Evolutionary conservation across 2,113 vertebrate species (phyloP).

Genomic region (Rhinolophus ferrumequinum): DNA sequence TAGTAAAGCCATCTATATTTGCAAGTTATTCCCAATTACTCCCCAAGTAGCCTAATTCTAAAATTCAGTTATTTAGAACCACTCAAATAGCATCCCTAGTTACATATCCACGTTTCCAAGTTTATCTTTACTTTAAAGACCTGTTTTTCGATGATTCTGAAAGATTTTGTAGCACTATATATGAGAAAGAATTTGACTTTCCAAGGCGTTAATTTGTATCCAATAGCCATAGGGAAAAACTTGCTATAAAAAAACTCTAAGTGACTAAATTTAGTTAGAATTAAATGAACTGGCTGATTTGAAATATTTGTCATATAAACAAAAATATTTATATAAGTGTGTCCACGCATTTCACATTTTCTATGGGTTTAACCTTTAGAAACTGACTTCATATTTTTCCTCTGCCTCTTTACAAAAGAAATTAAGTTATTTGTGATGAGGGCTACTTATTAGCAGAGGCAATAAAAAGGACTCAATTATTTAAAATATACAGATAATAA

Average conservation of each 20-base stretch:
- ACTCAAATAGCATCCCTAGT: conserved; percentile 1
- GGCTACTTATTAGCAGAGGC: not conserved
- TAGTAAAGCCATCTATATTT: not conserved
- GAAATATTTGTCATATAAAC: not conserved
- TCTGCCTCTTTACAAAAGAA: not conserved
- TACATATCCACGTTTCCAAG: not conserved
- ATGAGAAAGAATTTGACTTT: conserved; percentile 24
- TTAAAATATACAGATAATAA: conserved; percentile 19
- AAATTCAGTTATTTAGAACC: conserved; percentile 33
- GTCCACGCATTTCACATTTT: not conserved
- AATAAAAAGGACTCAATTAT: not conserved
- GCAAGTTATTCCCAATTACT: not conserved
- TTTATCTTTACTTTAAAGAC: not conserved
- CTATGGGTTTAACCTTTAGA: conserved; percentile 6
- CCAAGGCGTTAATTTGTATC: not conserved
- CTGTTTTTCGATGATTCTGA: conserved; percentile 6
- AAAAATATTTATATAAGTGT: not conserved
- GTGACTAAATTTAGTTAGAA: not conserved
- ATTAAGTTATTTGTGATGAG: not conserved
- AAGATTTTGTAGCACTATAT: not conserved
- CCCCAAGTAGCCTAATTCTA: not conserved
- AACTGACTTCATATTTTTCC: conserved; percentile 9
- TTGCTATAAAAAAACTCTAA: not conserved
- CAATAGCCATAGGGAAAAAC: not conserved
- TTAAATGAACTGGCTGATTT: conserved; percentile 16